A percentile compares a stretch with the other conserved stretches of the same genome.
Conservation (phyloP, 2,888 invertebrate species). For the Pyrochroa serraticornis region DNA sequence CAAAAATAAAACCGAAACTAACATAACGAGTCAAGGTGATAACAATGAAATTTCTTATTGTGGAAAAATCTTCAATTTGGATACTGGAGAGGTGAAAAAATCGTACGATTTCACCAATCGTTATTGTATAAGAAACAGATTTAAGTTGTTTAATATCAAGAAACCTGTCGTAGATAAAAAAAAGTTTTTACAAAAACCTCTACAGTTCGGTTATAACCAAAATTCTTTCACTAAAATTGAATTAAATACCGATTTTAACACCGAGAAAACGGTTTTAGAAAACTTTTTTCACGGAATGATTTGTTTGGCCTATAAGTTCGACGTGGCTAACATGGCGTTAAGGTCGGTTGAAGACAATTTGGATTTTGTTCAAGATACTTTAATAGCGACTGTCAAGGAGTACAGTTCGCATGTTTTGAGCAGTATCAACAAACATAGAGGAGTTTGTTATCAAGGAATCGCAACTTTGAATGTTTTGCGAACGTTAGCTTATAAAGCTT, state of each 20-base stretch:
- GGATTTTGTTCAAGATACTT: constrained; percentile 4
- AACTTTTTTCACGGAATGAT: constrained; percentile 39
- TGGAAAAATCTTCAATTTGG: constrained; percentile 36
- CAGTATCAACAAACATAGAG: constrained; percentile 21
- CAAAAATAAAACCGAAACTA: constrained; percentile 32
- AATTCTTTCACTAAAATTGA: constrained; percentile 35
- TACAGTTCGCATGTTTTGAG: constrained; percentile 24
- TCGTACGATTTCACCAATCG: constrained; percentile 23
- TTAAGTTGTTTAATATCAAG: constrained; percentile 37
- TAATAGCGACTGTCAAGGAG: constrained; percentile 17
- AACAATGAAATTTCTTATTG: constrained; percentile 30
- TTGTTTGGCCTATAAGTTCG: constrained; percentile 37
- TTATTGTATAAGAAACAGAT: constrained; percentile 31
- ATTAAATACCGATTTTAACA: constrained; percentile 34
- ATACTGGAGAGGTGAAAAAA: constrained; percentile 32
- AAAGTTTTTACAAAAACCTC: constrained; percentile 18
- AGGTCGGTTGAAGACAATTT: constrained; percentile 13
- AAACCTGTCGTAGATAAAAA: constrained; percentile 17
- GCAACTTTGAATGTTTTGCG: constrained; percentile 27
- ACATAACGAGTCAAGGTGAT: constrained; percentile 5
- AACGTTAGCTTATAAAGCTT: constrained; percentile 31
- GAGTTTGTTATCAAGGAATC: constrained; percentile 15
- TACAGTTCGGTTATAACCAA: constrained; percentile 30
- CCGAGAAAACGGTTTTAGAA: constrained; percentile 29
- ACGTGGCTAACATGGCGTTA: constrained; percentile 30